Conservation (phyloP, 2,113 vertebrate species). For the Archilochus colubris region DNA sequence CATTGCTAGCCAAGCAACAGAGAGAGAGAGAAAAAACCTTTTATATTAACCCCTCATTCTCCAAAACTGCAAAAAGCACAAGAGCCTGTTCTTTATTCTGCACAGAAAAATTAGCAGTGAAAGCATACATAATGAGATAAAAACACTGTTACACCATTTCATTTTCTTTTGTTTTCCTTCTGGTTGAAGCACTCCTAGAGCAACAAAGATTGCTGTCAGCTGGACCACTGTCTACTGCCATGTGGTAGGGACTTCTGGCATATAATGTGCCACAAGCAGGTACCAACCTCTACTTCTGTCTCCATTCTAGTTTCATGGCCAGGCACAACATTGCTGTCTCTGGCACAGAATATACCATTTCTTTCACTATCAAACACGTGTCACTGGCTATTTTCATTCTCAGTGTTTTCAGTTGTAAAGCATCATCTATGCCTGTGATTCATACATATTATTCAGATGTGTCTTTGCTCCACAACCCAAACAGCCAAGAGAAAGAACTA, state of each 20-base stretch:
- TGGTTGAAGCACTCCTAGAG: neutral
- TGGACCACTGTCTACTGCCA: neutral
- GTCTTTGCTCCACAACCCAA: neutral
- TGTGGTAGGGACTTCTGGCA: neutral
- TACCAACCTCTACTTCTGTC: neutral
- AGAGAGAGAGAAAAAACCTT: neutral
- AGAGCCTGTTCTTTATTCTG: neutral
- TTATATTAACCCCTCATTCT: neutral
- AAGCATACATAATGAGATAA: neutral
- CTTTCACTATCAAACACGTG: neutral
- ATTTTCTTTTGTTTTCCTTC: neutral
- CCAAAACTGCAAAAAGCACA: neutral
- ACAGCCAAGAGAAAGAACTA: neutral
- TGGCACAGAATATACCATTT: neutral
- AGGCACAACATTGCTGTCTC: neutral
- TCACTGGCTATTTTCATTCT: neutral
- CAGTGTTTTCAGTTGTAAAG: neutral
- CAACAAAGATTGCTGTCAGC: neutral
- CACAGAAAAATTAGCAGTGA: neutral
- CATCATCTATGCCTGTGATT: neutral
- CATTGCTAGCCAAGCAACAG: slow-evolving; percentile 48
- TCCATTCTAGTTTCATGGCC: neutral
- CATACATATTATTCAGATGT: neutral
- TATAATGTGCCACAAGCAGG: neutral
- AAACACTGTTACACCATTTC: neutral